Conservation (phyloP, 2,113 vertebrate genomes). For the Macrotus californicus region DNA sequence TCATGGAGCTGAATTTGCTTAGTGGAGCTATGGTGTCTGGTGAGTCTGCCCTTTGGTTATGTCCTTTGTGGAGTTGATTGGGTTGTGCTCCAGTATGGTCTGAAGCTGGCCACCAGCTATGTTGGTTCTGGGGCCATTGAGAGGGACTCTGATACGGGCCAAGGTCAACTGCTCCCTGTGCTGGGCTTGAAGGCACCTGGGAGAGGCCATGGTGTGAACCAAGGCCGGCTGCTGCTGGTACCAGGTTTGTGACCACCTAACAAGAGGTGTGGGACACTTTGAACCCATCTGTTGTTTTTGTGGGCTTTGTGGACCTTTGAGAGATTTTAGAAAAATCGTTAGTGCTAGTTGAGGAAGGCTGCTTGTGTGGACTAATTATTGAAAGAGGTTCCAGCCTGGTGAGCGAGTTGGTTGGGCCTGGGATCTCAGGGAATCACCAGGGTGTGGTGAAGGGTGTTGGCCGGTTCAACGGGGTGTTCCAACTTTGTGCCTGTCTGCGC, state of each 20-base stretch:
- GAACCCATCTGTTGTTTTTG: background rate
- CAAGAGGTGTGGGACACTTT: background rate
- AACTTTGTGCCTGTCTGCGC: background rate
- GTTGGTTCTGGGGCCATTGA: background rate
- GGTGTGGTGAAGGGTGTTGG: background rate
- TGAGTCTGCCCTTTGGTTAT: background rate
- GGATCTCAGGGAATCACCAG: background rate
- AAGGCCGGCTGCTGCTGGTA: background rate
- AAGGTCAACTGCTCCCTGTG: background rate
- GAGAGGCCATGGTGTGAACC: background rate
- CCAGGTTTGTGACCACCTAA: background rate
- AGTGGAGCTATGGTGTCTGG: background rate
- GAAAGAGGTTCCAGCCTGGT: background rate
- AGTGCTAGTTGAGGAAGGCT: background rate
- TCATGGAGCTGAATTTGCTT: background rate
- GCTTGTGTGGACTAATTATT: background rate
- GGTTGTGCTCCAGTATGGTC: background rate
- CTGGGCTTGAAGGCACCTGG: background rate
- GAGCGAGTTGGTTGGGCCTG: background rate
- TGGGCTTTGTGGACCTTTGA: background rate
- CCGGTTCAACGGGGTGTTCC: background rate
- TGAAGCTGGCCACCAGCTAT: background rate
- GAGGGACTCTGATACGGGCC: background rate
- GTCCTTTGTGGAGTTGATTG: background rate
- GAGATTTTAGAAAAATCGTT: background rate